Base-by-base conservation (phyloP, 2,888 invertebrate genomes). In the Tetropium fuscum region DNA sequence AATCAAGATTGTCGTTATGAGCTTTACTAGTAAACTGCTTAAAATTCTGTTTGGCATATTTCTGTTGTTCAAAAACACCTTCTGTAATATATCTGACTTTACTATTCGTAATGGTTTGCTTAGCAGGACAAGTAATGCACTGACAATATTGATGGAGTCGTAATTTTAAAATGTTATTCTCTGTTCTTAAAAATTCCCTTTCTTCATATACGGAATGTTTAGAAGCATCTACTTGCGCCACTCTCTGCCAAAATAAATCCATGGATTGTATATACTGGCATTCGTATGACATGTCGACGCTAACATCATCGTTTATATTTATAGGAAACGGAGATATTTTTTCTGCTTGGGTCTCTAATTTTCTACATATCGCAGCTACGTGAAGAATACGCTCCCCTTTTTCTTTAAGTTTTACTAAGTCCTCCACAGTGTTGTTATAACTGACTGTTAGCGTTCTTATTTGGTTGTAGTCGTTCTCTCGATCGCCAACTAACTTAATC, bases 291-390 rank as follows among this genome's bases (percentile, higher is more conserved):
- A n/a, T 5, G 6, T 3, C n/a, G 1, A 44, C 7, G 3, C 20
- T 18, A n/a, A n/a, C 3, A 0, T 4, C 7, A 3, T 18, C 16
- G 4, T 48, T 18, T n/a, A 18, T 40, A 41, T 25, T 40, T 4
- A 51, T 49, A 6, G 76, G 77, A 69, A 78, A 80, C 2, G 83
- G 80, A 18, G 82, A 62, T 36, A 84, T 77, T 69, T 86, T 84
- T 68, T 89, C 88, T 0, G 84, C 82, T 41, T 86, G 83, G 0
- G 87, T 87, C 74, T 92, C 91, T 58, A 88, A 85, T 74, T 89
- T 90, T 40, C 85, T 81, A 66, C 91, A 92, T 47, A 90, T 86
- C 30, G 85, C 83, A 0, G 86, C 82, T 57, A 91, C 76, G 66
- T 87, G 87, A 20, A 86, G 73, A 8, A 92, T 80, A 15, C 84